Base-by-base conservation (phyloP, 2,888 invertebrate species). In the Galerucella pusilla region DNA sequence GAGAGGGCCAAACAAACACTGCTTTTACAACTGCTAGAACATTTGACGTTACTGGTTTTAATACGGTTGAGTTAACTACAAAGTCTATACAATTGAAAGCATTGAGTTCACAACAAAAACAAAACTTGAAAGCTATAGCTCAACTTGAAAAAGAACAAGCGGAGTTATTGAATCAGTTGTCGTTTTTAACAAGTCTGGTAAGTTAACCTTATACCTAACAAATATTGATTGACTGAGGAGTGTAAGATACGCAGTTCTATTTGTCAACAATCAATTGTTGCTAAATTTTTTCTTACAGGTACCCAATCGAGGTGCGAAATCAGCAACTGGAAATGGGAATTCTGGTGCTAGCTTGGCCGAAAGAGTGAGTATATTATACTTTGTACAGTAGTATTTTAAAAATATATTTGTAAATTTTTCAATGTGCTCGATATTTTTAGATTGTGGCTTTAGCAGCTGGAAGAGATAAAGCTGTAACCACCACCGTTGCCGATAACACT, bases 71-170 rank as follows among this genome's bases (percentile, higher is more conserved):
- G 69, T 20, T 76, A 14, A 70, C 78, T 57, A 75, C 74, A n/a
- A 73, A 74, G 10, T 77, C 76, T 12, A 75, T 83, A 12, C 85
- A 84, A 78, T 80, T 85, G 45, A 84, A 81, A 69, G 76, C 84
- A 73, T 80, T 88, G 66, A 86, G 86, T 4, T 84, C 85, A 66
- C 84, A 88, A 76, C 88, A 88, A 75, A 83, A 82, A 74, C 82
- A 84, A 76, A 86, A 88, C 80, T 82, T 88, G 75, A 85, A 85
- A 75, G 85, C 84, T 5, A 80, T 88, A 46, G 84, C 84, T 64
- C 82, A 83, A 66, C 79, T 88, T 64, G 88, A 88, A 78, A 83
- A 82, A 75, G 86, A 88, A 78, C 88, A 88, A 78, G 84, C 85
- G 5, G 85, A 85, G 11, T 82, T 88, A 77, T 80, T 88, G 64